These are phyloP conservation scores for Gymnopithys bicolor DNA, from an alignment of 2,797 vertebrate species.

Conservation along the genomic window DNA sequence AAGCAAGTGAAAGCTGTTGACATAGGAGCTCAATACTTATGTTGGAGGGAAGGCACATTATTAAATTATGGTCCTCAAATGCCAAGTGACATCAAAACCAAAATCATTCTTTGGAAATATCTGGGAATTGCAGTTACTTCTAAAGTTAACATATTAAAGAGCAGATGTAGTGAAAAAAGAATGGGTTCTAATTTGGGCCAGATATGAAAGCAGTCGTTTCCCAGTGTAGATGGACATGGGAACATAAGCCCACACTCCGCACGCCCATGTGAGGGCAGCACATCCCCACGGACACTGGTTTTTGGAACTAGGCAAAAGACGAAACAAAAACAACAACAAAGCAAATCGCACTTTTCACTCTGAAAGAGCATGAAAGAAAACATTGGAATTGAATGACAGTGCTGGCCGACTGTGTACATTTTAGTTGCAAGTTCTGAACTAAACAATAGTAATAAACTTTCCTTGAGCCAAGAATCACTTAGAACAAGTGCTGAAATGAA, in stretches of 20 bases:
- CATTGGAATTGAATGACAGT: background rate
- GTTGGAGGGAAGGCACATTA: background rate
- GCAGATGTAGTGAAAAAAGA: background rate
- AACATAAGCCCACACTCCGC: fast-evolving
- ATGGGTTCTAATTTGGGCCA: background rate
- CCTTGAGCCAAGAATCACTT: background rate
- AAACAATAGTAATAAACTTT: background rate
- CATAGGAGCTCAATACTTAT: background rate
- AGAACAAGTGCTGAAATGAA: background rate
- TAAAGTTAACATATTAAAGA: background rate
- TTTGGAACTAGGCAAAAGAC: background rate
- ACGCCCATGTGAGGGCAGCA: background rate
- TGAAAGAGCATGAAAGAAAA: background rate
- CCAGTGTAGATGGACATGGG: background rate
- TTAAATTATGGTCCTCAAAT: background rate
- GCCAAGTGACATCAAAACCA: background rate
- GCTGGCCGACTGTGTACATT: background rate
- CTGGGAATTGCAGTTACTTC: background rate
- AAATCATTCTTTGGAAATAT: background rate
- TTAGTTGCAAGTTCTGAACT: background rate
- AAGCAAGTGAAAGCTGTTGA: background rate
- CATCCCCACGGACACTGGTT: fast-evolving
- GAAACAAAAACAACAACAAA: background rate
- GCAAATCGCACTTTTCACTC: background rate
- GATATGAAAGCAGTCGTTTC: background rate